Evolutionary conservation across 1,140 invertebrate genomes (phyloP), one percentile per base, ranked within the genome.

Genomic region (Apis laboriosa): DNA sequence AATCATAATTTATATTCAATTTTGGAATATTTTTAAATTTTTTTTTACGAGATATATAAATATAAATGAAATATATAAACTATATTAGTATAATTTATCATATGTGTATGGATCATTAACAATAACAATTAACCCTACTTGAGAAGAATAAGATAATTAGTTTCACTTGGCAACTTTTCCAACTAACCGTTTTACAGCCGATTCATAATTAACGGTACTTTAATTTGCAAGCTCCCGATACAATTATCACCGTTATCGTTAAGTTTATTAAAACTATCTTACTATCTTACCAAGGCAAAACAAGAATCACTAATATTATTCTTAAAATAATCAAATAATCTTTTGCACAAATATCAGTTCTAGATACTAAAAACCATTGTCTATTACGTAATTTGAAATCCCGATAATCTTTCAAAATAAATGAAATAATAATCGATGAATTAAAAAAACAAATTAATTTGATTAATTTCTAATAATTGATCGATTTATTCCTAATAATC

Each of bases 101-200:
- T n/a, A 2, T 7, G 9, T 67, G 19, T 21, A 63, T 3, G 56
- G 86, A 85, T 88, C 87, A 89, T 81, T 90, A 86, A 91, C 86
- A 74, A 79, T 88, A 88, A 83, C 84, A 93, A 93, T 93, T 93
- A 93, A 92, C 91, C 89, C 76, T 71, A 86, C 88, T 93, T 93
- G 56, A 89, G 90, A 89, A 79, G 66, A 58, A 78, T 68, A 82
- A 89, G 92, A 86, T 93, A 93, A 93, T 79, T 81, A 89, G 86
- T 85, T 77, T 61, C 91, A 91, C 74, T 90, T 92, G 89, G 74
- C 77, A 75, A 72, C 72, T 74, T 82, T 76, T 84, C 87, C 83
- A 87, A 87, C 88, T 86, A 88, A 66, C 84, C 72, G 67, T 89
- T 92, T 92, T 84, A 82, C 91, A 76, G 43, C 17, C 21, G 64